Evolutionary conservation across 2,113 vertebrate genomes (phyloP).

Genomic region (Columbina picui): DNA sequence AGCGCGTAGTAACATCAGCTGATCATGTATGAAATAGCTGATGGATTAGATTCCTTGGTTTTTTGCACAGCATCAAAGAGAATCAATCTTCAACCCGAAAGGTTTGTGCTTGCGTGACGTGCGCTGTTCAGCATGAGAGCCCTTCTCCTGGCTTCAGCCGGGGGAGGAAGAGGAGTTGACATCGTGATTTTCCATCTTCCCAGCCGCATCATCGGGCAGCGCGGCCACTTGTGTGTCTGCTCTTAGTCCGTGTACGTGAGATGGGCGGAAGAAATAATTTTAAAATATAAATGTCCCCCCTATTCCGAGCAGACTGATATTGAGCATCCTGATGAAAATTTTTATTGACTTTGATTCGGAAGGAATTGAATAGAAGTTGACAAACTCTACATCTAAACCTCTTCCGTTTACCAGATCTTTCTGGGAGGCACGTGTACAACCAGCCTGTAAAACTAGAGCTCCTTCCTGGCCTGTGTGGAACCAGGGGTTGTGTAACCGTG

Average conservation of each 20-base stretch:
- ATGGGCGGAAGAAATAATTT: not conserved
- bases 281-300: fast-evolving
- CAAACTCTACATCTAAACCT: not conserved
- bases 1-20: not conserved
- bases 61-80: not conserved
- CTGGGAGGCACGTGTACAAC: not conserved
- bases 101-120: not conserved
- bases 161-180: not conserved
- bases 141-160: not conserved
- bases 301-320: not conserved
- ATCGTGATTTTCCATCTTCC: not conserved
- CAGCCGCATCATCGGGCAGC: fast-evolving
- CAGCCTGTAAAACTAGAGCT: not conserved
- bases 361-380: not conserved
- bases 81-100: not conserved
- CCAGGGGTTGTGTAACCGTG: not conserved
- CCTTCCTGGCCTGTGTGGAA: not conserved
- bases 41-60: not conserved
- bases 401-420: not conserved
- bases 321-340: not conserved
- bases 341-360: not conserved
- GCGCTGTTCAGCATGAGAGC: not conserved
- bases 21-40: not conserved
- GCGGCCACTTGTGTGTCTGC: not conserved
- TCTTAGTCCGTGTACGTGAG: not conserved